Percentiles rank a stretch among this genome's conserved stretches.
phyloP scores from a whole-genome alignment of 2,888 invertebrate species.

The Xestia xanthographa region DNA sequence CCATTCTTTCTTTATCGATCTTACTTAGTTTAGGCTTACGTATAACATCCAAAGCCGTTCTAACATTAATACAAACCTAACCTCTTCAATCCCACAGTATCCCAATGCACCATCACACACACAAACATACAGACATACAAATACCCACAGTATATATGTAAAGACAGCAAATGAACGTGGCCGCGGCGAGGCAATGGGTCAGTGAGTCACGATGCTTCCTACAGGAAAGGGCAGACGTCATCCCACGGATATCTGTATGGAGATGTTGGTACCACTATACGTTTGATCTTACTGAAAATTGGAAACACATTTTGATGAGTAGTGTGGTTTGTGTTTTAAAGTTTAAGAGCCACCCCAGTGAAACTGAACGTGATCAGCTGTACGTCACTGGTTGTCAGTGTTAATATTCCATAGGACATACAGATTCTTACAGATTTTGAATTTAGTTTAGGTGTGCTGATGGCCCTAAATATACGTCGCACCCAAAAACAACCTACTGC shows the following conservation, averaged over 20 bases:
- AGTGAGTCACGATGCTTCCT: slow-evolving; percentile 85
- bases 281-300: not conserved
- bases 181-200: slow-evolving; percentile 81
- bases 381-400: not conserved
- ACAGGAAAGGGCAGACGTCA: slow-evolving; percentile 83
- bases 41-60: not conserved
- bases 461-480: not conserved
- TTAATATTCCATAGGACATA: not conserved
- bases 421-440: not conserved
- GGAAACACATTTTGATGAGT: not conserved
- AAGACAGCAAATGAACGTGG: slow-evolving; percentile 68
- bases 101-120: slow-evolving; percentile 33
- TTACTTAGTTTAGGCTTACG: not conserved
- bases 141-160: slow-evolving; percentile 35
- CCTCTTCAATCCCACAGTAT: slow-evolving; percentile 13
- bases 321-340: not conserved
- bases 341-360: not conserved
- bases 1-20: not conserved
- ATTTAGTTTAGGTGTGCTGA: not conserved
- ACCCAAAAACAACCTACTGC: not conserved
- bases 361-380: not conserved
- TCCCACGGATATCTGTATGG: slow-evolving; percentile 61
- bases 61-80: not conserved
- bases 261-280: slow-evolving; percentile 65
- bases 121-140: slow-evolving; percentile 41